Percentiles rank a stretch among this genome's conserved stretches.
These are phyloP conservation scores for Gambusia holbrooki DNA, from an alignment of 2,113 vertebrate genomes.

Conservation along the genomic window DNA sequence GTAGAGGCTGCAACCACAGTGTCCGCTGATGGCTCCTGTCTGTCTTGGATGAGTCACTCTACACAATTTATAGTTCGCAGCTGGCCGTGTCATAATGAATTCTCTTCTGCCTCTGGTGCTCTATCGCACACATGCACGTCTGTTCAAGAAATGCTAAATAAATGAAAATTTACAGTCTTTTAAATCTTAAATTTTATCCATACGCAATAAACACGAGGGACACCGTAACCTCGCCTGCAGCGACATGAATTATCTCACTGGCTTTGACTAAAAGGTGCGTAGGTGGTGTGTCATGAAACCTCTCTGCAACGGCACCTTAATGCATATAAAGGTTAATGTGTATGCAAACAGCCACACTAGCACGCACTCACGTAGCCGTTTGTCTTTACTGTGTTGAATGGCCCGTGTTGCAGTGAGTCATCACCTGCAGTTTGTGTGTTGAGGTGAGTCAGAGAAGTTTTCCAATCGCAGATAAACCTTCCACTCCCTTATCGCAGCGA, in stretches of 20 bases:
- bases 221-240: conserved; percentile 22
- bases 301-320: conserved; percentile 32
- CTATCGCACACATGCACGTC: conserved; percentile 4
- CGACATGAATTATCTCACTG: conserved; percentile 27
- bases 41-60: conserved; percentile 64
- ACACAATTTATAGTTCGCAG: conserved; percentile 54
- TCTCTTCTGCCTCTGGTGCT: conserved; percentile 27
- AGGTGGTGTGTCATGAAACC: conserved; percentile 48
- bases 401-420: conserved; percentile 72
- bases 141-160: background rate
- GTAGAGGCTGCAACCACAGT: conserved; percentile 30
- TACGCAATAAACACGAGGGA: background rate
- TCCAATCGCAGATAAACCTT: conserved; percentile 61
- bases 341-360: conserved; percentile 47
- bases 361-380: conserved; percentile 35
- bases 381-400: conserved; percentile 57
- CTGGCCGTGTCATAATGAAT: conserved; percentile 44
- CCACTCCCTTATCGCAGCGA: conserved; percentile 54
- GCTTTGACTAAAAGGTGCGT: conserved; percentile 42
- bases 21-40: conserved; percentile 49
- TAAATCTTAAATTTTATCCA: background rate
- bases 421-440: conserved; percentile 57
- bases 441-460: conserved; percentile 68
- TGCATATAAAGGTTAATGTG: conserved; percentile 68
- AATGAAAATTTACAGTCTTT: background rate